Base-by-base conservation (phyloP, 2,797 vertebrate genomes). In the Ibycter americanus region DNA sequence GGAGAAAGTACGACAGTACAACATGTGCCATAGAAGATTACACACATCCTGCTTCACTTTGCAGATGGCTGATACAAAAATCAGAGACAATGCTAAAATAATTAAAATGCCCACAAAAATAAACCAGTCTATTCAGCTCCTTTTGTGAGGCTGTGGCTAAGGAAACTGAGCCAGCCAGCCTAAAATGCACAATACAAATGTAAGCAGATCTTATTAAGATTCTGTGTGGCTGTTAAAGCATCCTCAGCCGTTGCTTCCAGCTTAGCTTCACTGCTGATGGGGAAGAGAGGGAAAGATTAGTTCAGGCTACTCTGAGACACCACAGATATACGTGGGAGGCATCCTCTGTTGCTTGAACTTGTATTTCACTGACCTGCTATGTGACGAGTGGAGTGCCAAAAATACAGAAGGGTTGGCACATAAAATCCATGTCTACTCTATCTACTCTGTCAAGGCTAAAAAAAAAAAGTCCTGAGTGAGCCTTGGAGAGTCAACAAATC, bases 181-280 rank as follows among this genome's bases (percentile, higher is more conserved):
- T 94, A 74, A 86, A 96, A 85, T 61, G 79, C 89, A 90, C 84
- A 68, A 68, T 93, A 88, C 83, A 85, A 91, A 68, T 94, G 82
- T 91, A 93, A 93, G 92, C 27, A 91, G 93, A 96, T 95, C 97
- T 96, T 91, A 97, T 95, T 96, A 96, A 96, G 94, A 97, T 96
- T 97, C 97, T 55, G 47, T 59, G 87, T 83, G 71, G 32, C 78
- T 90, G 82, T 87, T 81, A 88, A 72, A 95, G 82, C 67, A 88
- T 76, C 70, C 86, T 92, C 91, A 95, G 66, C 66, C 4, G 0
- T 78, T 82, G 34, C 85, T 95, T 95, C 68, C 73, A 91, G 82
- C 72, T 96, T 71, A 93, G 62, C 4, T 0, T 90, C 66, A 38
- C 72, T 76, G 58, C 83, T 97, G 94, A 92, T 94, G 87, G 91